Base-by-base conservation (phyloP, 1,140 invertebrate genomes). In the Mamestra configurata region DNA sequence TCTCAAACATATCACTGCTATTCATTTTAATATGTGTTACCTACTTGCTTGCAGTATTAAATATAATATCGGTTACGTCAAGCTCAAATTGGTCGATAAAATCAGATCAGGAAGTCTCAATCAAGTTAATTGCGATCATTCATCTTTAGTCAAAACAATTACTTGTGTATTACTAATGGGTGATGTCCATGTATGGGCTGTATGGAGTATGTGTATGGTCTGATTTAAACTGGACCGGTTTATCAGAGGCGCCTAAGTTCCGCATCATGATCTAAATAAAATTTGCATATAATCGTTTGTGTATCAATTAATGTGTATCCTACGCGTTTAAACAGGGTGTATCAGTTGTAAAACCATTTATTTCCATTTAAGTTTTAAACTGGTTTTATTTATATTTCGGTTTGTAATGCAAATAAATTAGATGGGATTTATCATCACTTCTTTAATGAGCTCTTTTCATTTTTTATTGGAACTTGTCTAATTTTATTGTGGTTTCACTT, bases 151-250 rank as follows among this genome's bases (percentile, higher is more conserved):
- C 57, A 53, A 81, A 81, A 83, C 79, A 84, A 84, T 86, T 84
- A 84, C 66, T 55, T 82, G 55, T 78, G 57, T 57, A 61, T 80
- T 66, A 72, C 75, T 77, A 64, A 77, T 76, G 43, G 57, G 35
- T 53, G 40, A 64, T 64, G 22, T 55, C 79, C 81, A 78, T 83
- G 13, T 86, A 81, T 82, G 84, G 82, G 27, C 37, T 15, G 8
- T 27, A 37, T 59, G 61, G 61, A 37, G 24, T 37, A 40, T 66
- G 37, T 66, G 61, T 66, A 31, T 66, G 37, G 72, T 37, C 66
- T 22, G 18, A 53, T 83, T 84, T 80, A 86, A 83, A 87, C 81
- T 70, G 49, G 84, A 88, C 88, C 81, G 81, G 87, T 89, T 84
- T 80, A 64, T 55, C 53, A 51, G 75, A 49, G 78, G 82, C 79